A percentile compares a stretch with the other conserved stretches of the same genome.
phyloP scores from a whole-genome alignment of 2,797 vertebrate genomes.

The Lutjanus argentimaculatus region DNA sequence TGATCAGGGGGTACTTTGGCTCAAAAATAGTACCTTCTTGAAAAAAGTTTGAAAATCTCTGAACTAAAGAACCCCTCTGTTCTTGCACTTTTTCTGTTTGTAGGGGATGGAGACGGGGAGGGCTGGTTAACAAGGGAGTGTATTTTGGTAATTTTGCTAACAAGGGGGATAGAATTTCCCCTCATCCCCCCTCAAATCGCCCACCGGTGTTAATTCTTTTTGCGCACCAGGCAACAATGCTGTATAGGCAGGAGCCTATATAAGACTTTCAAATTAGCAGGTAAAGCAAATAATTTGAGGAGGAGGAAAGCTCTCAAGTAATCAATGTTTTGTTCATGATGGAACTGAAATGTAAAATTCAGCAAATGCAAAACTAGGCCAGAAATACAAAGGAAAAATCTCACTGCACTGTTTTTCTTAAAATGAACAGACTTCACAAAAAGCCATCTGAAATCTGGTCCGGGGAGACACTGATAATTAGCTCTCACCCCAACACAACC shows the following conservation, averaged over 20 bases:
- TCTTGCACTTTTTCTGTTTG: too few relatives aligned
- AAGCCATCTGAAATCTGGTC: slow-evolving; percentile 56
- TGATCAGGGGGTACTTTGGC: too few relatives aligned
- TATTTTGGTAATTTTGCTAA: too few relatives aligned
- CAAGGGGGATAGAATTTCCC: too few relatives aligned
- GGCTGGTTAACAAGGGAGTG: too few relatives aligned
- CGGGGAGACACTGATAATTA: slow-evolving; percentile 57
- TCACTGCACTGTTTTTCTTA: slow-evolving; percentile 22
- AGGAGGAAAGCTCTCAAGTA: slow-evolving; percentile 20
- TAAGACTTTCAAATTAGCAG: slow-evolving; percentile 26
- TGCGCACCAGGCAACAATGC: slow-evolving; percentile 31
- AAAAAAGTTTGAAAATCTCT: too few relatives aligned
- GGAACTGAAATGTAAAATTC: slow-evolving; percentile 58
- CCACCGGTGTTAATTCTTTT: too few relatives aligned
- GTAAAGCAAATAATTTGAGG: slow-evolving; percentile 46
- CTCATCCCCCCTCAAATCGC: too few relatives aligned
- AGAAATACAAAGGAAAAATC: slow-evolving; percentile 49
- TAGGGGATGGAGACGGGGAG: too few relatives aligned
- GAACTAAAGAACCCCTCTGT: too few relatives aligned
- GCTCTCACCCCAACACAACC: slow-evolving; percentile 46
- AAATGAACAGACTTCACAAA: slow-evolving; percentile 54
- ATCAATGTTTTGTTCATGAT: slow-evolving; percentile 46
- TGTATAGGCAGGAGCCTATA: too few relatives aligned
- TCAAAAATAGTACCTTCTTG: too few relatives aligned
- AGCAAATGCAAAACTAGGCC: slow-evolving; percentile 59